Conservation (phyloP, 2,113 vertebrate species). For the Ailurus styani region DNA sequence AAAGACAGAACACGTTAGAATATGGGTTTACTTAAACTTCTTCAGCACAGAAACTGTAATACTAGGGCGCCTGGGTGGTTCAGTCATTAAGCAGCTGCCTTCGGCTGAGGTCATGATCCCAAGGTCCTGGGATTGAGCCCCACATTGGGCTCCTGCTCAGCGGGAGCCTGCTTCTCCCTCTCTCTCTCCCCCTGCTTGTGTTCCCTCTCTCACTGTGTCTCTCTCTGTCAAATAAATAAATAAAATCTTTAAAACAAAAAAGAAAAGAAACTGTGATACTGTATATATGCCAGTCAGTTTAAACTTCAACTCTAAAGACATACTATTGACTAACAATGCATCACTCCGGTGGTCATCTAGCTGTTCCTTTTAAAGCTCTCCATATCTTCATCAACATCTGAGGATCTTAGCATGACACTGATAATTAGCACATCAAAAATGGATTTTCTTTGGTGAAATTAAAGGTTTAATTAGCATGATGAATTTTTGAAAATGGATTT, state of each 20-base stretch:
- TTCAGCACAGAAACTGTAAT: background rate
- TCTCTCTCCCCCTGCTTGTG: too few relatives aligned
- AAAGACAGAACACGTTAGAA: background rate
- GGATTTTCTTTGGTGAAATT: background rate
- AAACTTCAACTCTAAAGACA: background rate
- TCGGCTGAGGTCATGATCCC: too few relatives aligned
- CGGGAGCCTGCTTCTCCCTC: too few relatives aligned
- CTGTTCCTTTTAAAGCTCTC: background rate
- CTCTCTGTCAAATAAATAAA: too few relatives aligned
- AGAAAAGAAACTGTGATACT: background rate
- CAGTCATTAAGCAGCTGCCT: too few relatives aligned
- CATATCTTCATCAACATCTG: background rate
- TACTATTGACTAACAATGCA: background rate
- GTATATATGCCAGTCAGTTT: background rate
- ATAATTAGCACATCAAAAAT: background rate
- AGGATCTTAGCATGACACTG: background rate
- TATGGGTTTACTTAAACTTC: background rate
- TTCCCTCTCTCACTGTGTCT: too few relatives aligned
- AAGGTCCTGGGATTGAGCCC: too few relatives aligned
- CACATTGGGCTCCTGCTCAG: too few relatives aligned
- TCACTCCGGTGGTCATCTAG: background rate
- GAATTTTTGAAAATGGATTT: background rate
- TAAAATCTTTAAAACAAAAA: too few relatives aligned
- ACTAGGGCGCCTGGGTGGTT: too few relatives aligned
- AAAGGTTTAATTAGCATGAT: background rate